A percentile compares a stretch with the other conserved stretches of the same genome.
Conservation (phyloP, 2,113 vertebrate genomes). For the Forbesichthys agassizii region DNA sequence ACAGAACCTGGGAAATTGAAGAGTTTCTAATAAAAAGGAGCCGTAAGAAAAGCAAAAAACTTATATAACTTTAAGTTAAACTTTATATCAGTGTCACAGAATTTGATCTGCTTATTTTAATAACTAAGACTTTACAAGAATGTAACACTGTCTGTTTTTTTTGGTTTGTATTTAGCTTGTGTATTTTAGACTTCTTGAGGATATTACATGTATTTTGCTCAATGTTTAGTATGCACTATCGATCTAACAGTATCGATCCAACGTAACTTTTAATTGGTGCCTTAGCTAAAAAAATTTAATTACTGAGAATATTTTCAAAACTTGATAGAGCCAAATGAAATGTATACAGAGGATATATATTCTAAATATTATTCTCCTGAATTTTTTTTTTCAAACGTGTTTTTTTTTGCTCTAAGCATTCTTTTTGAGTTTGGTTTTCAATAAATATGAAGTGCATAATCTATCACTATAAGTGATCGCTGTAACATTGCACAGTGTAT, state of each 20-base stretch:
- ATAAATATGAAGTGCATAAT: neutral
- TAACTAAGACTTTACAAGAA: slow-evolving; percentile 21
- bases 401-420: neutral
- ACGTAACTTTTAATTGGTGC: slow-evolving; percentile 39
- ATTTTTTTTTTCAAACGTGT: too few relatives aligned
- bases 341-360: neutral
- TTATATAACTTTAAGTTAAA: slow-evolving; percentile 13
- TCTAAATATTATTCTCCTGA: too few relatives aligned
- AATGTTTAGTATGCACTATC: slow-evolving; percentile 1
- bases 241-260: slow-evolving; percentile 14
- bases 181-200: slow-evolving; percentile 5
- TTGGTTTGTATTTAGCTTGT: neutral
- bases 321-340: neutral
- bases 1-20: neutral
- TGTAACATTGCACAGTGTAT: neutral
- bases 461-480: neutral
- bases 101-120: slow-evolving; percentile 10
- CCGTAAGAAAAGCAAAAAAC: slow-evolving; percentile 15
- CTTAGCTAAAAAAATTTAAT: slow-evolving; percentile 21
- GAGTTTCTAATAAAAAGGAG: slow-evolving; percentile 5
- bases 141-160: slow-evolving; percentile 1
- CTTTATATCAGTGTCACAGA: slow-evolving; percentile 8
- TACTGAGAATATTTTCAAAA: too few relatives aligned
- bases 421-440: neutral
- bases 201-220: neutral